Base-by-base conservation (phyloP, 2,888 invertebrate genomes). In the Dynastes tityus region DNA sequence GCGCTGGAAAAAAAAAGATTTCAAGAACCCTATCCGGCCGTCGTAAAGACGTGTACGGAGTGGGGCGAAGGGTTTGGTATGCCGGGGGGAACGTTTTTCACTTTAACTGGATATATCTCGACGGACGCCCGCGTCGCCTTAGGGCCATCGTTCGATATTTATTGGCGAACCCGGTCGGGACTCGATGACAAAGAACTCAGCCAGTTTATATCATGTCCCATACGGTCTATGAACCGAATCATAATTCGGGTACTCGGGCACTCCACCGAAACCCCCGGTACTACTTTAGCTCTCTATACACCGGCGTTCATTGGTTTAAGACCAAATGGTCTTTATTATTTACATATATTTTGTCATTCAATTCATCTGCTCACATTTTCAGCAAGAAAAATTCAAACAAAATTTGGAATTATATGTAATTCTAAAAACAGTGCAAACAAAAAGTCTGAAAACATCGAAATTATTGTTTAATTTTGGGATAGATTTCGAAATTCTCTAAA, bases 221-320 rank as follows among this genome's bases (percentile, higher is more conserved):
- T 22, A 58, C 82, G 82, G 82, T 84, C 84, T 84, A 84, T 85
- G 85, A 85, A 85, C 84, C 84, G 84, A 83, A 84, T 85, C 85
- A 85, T 85, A 85, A 85, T 85, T 85, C 82, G 83, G 83, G 83
- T 45, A 45, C 45, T 45, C 82, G 82, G 80, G 81, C 4, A 70
- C 61, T 73, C 22, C 73, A 37, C 11, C 32, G 58, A 58, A 58
- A 58, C 73, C 58, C 27, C 27, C 53, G 64, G 45, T 45, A 45
- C 45, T 45, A 45, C 2, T 45, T 45, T 45, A 45, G 45, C 8
- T 8, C 11, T 45, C 45, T 45, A 45, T 45, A 45, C 45, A 45
- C 9, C 1, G 45, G 45, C 2, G 45, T 45, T 11, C 45, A 8
- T 11, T 11, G 2, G 45, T 45, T 45, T 45, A 9, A 5, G 32